Evolutionary conservation across 1,140 invertebrate species (phyloP), one percentile per base, ranked within the genome.

Genomic region (Papilio glaucus): DNA sequence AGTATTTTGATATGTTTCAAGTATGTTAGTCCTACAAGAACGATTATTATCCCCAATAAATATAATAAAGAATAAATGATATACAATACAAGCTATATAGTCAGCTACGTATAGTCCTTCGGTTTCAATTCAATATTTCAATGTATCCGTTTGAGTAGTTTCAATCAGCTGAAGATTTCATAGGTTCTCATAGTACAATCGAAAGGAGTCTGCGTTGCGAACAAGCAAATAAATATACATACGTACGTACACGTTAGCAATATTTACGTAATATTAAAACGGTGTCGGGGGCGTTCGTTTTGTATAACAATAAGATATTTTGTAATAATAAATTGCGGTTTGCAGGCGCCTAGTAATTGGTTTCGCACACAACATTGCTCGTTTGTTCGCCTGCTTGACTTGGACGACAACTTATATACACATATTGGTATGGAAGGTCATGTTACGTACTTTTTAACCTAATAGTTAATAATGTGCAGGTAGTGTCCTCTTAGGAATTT

Each of bases 281-380:
- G 63, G 65, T 69, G 70, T 61, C 67, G 53, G 53, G 62, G 74
- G 37, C 65, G 63, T 72, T 61, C 68, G 62, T 75, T 72, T 77
- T 73, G 69, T 74, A 71, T 75, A 75, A 80, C 74, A 77, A 80
- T 77, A 78, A 42, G 57, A 73, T 76, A 77, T 83, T 83, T 79
- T 81, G 77, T 81, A 80, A 83, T 73, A 74, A 80, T 77, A 74
- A 73, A 38, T 57, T 41, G n/a, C 71, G 77, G 73, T 78, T 80
- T 74, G 69, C 75, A 76, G 38, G 37, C 26, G 60, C 24, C 45
- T 74, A 76, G 69, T 82, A 81, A 83, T 83, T 83, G 78, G 68
- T 77, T 82, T 77, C 71, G 72, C 75, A 80, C 73, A 80, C 68
- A 75, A 26, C 49, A 71, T 41, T 12, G 45, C 37, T 60, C 70